Conservation (phyloP, 2,113 vertebrate species). For the Danio rerio region DNA sequence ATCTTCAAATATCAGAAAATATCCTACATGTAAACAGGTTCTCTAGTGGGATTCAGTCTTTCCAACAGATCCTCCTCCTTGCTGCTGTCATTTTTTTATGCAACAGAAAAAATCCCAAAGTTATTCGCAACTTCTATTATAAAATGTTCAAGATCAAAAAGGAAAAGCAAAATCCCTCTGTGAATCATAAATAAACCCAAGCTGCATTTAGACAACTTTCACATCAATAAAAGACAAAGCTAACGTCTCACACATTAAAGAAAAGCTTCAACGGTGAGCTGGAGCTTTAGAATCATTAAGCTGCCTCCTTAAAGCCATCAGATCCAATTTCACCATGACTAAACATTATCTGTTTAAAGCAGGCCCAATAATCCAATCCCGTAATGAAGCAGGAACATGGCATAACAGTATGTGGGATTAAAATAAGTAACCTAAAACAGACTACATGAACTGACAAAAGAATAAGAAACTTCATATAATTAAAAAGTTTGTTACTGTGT, state of each 20-base stretch:
- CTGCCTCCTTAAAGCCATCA: constrained; percentile 24
- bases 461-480: not conserved
- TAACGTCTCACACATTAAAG: not conserved
- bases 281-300: constrained; percentile 18
- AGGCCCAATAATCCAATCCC: constrained; percentile 53
- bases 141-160: not conserved
- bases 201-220: not conserved
- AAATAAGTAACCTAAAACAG: not conserved
- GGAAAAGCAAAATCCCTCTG: not conserved
- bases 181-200: not conserved
- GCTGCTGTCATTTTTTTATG: not conserved
- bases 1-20: not conserved
- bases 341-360: constrained; percentile 52
- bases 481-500: too few species aligned
- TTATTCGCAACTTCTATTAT: not conserved
- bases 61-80: not conserved
- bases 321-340: constrained; percentile 41
- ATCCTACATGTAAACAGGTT: not conserved
- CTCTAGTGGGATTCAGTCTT: constrained; percentile 3
- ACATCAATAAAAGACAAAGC: constrained; percentile 2
- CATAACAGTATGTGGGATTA: not conserved
- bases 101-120: not conserved
- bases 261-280: not conserved
- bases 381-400: constrained; percentile 41
- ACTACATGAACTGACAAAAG: not conserved